phyloP scores from a whole-genome alignment of 2,888 invertebrate species.

The Cheilosia pagana region DNA sequence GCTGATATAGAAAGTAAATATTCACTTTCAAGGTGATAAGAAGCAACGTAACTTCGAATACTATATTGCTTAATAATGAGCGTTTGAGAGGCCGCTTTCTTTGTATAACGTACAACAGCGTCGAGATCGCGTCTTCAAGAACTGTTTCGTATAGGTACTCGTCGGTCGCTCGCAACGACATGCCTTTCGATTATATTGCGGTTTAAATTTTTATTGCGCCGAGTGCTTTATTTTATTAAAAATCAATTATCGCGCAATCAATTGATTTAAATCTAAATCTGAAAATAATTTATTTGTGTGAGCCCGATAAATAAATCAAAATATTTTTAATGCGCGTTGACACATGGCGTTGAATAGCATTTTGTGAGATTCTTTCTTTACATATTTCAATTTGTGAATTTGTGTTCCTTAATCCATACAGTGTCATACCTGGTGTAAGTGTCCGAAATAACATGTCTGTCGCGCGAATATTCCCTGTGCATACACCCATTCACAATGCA shows the following conservation, averaged over 20 bases:
- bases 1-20: conserved; percentile 68
- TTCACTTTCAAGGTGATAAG: conserved; percentile 65
- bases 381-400: not conserved
- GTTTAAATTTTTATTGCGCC: not conserved
- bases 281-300: not conserved
- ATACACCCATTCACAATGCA: conserved; percentile 22
- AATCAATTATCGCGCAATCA: conserved; percentile 17
- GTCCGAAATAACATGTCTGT: conserved; percentile 19
- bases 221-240: not conserved
- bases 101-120: conserved; percentile 42
- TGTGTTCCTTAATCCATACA: not conserved
- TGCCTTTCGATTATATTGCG: not conserved
- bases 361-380: no score
- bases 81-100: conserved; percentile 61
- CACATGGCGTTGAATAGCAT: no score
- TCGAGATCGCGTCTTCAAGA: conserved; percentile 40
- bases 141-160: not conserved
- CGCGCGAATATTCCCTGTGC: not conserved
- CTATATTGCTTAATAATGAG: conserved; percentile 48
- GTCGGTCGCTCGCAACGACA: conserved; percentile 11
- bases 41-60: conserved; percentile 34
- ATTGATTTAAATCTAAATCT: conserved; percentile 1
- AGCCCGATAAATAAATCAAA: conserved; percentile 1
- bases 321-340: not conserved
- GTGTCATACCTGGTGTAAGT: conserved; percentile 3